A percentile compares a stretch with the other conserved stretches of the same genome.
phyloP scores from a whole-genome alignment of 2,113 vertebrate species.

The Sarotherodon lohbergeri region DNA sequence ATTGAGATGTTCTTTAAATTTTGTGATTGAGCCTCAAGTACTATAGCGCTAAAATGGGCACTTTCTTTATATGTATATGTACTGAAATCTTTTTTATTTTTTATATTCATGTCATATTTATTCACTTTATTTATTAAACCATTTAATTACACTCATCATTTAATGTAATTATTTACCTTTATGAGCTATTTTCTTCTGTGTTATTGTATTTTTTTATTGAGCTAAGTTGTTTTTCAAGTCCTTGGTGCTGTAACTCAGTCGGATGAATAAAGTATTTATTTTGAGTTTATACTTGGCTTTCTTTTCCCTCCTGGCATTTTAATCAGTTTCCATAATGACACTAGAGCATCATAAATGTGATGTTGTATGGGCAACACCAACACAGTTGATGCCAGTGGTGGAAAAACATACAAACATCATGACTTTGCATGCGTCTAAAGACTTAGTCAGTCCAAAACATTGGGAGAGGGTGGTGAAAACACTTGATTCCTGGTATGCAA shows the following conservation, averaged over 20 bases:
- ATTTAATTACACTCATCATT: not conserved
- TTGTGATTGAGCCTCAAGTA: not conserved
- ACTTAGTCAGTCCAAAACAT: not conserved
- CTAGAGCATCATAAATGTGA: not conserved
- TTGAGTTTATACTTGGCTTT: not conserved
- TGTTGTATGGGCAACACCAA: not conserved
- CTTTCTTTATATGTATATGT: not conserved
- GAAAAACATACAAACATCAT: not conserved
- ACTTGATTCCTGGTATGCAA: slow-evolving; percentile 12
- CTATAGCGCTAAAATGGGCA: not conserved
- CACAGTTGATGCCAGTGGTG: not conserved
- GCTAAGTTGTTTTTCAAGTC: not conserved
- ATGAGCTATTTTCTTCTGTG: not conserved
- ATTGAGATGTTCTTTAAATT: not conserved
- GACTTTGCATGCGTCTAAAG: slow-evolving; percentile 3
- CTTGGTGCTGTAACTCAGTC: not conserved
- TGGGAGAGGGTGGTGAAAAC: slow-evolving; percentile 4
- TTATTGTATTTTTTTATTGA: not conserved
- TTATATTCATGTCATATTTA: not conserved
- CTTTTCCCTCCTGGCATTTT: not conserved
- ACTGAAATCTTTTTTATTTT: not conserved
- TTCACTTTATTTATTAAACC: not conserved
- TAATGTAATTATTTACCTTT: not conserved
- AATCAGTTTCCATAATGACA: not conserved
- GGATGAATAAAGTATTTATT: not conserved